Evolutionary conservation across 2,797 vertebrate genomes (phyloP).

Genomic region (Pteronotus mesoamericanus): DNA sequence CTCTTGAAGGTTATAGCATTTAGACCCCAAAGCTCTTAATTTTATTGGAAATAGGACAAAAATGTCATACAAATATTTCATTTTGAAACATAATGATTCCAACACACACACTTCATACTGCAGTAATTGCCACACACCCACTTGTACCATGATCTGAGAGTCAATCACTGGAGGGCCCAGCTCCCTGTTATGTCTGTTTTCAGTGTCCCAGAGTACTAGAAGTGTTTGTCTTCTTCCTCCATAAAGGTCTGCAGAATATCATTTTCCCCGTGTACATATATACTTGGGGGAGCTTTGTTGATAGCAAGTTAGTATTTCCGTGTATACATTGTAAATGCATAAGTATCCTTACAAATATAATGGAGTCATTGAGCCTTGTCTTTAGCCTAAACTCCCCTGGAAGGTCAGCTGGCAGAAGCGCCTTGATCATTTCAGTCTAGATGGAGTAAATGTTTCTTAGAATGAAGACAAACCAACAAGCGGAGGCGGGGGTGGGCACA

Average conservation of each 20-base stretch:
- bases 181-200: background rate
- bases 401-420: background rate
- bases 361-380: background rate
- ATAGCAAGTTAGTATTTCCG: background rate
- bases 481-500: background rate
- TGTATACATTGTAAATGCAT: background rate
- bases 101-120: constrained; percentile 40
- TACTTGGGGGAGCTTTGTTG: background rate
- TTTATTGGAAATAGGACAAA: constrained; percentile 68
- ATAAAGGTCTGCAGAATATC: background rate
- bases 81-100: constrained; percentile 65
- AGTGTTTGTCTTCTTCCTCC: background rate
- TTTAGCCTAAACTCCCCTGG: background rate
- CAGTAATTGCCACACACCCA: constrained; percentile 47
- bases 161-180: background rate
- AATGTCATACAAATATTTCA: constrained; percentile 77
- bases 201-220: background rate
- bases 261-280: background rate
- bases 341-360: constrained; percentile 9
- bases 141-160: constrained; percentile 33
- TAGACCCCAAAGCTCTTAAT: constrained; percentile 67
- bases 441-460: background rate
- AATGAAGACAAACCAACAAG: background rate
- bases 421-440: background rate
- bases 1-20: constrained; percentile 74